Percentiles rank a stretch among this genome's conserved stretches.
Evolutionary conservation across 2,888 invertebrate species (phyloP).

Genomic region (Athalia cordata): DNA sequence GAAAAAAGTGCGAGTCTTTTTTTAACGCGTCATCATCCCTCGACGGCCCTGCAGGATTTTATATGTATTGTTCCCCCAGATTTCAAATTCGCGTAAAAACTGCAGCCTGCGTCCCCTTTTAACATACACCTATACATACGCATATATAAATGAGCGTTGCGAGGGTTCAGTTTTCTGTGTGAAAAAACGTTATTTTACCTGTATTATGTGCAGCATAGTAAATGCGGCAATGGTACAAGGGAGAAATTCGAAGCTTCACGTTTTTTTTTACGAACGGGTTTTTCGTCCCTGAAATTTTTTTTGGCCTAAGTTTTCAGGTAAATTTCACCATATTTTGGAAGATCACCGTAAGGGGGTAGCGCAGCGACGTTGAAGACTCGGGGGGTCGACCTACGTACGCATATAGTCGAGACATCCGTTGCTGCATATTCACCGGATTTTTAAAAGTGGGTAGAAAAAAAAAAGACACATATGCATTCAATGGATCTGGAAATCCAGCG

Average conservation of each 20-base stretch:
- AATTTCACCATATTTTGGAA: constrained; percentile 65
- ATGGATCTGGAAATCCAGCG: background rate
- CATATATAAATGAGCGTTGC: background rate
- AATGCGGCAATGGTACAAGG: constrained; percentile 51
- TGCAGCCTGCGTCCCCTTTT: background rate
- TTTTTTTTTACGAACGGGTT: constrained; percentile 52
- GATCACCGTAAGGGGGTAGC: constrained; percentile 57
- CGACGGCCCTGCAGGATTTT: constrained; percentile 22
- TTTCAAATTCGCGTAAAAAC: constrained; percentile 42
- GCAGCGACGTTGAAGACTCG: constrained; percentile 11
- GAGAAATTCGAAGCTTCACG: constrained; percentile 69
- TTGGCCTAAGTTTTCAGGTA: constrained; percentile 20
- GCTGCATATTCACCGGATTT: constrained; percentile 70
- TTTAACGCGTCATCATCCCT: constrained; percentile 45
- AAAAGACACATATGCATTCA: background rate
- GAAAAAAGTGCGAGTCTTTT: constrained; percentile 45
- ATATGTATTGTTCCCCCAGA: constrained; percentile 40
- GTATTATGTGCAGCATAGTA: background rate
- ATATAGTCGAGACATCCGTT: constrained; percentile 65
- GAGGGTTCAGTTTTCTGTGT: constrained; percentile 59
- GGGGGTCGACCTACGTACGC: too few relatives aligned
- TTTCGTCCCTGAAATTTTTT: background rate
- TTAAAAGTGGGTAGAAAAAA: constrained; percentile 39
- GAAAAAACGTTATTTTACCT: constrained; percentile 71
- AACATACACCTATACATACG: background rate